Evolutionary conservation across 2,113 vertebrate species (phyloP).

Genomic region (Phodopus roborovskii): DNA sequence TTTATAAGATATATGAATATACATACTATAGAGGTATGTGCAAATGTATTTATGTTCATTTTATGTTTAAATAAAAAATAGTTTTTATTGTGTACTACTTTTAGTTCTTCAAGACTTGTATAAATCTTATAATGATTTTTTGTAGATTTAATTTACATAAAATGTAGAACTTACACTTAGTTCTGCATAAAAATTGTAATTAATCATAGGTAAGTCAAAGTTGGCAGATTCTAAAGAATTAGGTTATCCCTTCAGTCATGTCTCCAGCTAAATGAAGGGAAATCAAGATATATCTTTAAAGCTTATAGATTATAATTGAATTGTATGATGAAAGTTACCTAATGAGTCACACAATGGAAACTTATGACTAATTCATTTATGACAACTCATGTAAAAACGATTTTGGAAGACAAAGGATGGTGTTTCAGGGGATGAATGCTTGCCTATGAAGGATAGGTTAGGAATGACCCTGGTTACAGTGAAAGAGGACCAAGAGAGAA

Average conservation of each 20-base stretch:
- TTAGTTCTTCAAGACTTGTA: not conserved
- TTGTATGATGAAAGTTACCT: not conserved
- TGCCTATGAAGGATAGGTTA: not conserved
- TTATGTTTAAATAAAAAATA: not conserved
- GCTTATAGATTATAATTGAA: not conserved
- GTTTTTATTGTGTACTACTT: not conserved
- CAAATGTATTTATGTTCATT: not conserved
- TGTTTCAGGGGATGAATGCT: too few species aligned
- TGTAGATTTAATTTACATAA: not conserved
- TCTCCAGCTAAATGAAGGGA: not conserved
- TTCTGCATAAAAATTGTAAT: not conserved
- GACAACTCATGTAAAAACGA: rapidly evolving
- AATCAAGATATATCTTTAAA: not conserved
- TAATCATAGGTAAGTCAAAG: not conserved
- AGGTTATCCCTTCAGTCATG: not conserved
- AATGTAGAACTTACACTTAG: not conserved
- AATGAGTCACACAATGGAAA: not conserved
- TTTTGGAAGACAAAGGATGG: not conserved
- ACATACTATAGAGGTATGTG: not conserved
- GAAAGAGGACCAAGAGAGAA: not conserved
- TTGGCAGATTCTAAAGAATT: not conserved
- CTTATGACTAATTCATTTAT: not conserved
- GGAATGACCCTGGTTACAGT: too few species aligned
- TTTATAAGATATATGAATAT: not conserved
- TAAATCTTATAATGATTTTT: not conserved